phyloP scores from a whole-genome alignment of 2,888 invertebrate genomes.

The Oxystoma pomonae region DNA sequence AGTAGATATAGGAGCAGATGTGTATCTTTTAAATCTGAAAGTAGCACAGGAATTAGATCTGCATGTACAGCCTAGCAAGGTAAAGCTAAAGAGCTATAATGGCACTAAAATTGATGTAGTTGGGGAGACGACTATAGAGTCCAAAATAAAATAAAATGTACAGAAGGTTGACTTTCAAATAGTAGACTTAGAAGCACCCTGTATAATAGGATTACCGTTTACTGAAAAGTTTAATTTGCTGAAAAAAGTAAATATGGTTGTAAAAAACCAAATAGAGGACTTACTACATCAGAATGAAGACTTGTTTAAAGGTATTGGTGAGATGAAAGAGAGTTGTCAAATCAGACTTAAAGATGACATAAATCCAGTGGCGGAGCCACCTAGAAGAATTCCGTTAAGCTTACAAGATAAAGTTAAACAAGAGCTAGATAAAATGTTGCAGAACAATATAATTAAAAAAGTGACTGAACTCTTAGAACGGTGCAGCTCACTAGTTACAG shows the following conservation, averaged over 20 bases:
- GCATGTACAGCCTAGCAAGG: neutral
- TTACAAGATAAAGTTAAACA: slow-evolving; percentile 1
- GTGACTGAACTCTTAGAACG: neutral
- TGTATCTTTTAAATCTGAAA: slow-evolving; percentile 5
- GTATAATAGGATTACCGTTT: slow-evolving; percentile 7
- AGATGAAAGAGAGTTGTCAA: neutral
- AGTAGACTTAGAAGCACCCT: slow-evolving; percentile 3
- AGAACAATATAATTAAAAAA: neutral
- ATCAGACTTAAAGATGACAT: neutral
- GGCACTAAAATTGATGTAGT: slow-evolving; percentile 1
- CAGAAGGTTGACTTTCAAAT: slow-evolving; percentile 2
- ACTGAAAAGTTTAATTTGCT: slow-evolving; percentile 1
- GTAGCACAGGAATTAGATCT: neutral
- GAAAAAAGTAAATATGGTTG: neutral
- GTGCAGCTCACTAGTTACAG: slow-evolving; percentile 5
- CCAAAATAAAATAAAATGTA: neutral
- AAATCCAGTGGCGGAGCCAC: neutral
- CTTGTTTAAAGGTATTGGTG: neutral
- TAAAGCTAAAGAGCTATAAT: slow-evolving; percentile 7
- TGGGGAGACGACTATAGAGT: neutral
- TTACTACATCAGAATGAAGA: neutral
- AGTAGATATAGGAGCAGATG: slow-evolving; percentile 4
- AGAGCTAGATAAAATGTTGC: slow-evolving; percentile 5
- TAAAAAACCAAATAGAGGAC: neutral
- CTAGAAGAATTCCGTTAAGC: slow-evolving; percentile 7